phyloP scores from a whole-genome alignment of 2,888 invertebrate species.

The Conus canariensis region DNA sequence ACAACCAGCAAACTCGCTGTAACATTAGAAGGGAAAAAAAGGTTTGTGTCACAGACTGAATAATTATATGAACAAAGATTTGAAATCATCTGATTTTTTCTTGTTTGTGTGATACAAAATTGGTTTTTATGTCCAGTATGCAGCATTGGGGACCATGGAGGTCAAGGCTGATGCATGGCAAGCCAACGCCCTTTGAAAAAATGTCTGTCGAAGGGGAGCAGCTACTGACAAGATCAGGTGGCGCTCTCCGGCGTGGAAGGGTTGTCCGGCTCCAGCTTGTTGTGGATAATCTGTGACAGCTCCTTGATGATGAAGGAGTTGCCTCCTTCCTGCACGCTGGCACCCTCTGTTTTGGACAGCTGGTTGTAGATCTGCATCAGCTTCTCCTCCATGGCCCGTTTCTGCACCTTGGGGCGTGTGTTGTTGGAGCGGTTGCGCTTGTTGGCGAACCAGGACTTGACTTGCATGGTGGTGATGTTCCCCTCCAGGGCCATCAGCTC shows the following conservation, averaged over 20 bases:
- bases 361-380: constrained; percentile 68
- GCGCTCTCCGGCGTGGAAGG: constrained; percentile 13
- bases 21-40: too few relatives aligned
- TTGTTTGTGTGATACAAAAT: too few relatives aligned
- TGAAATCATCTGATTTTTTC: too few relatives aligned
- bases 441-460: constrained; percentile 76
- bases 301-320: constrained; percentile 71
- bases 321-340: constrained; percentile 55
- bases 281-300: constrained; percentile 65
- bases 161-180: too few relatives aligned
- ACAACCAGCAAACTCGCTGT: too few relatives aligned
- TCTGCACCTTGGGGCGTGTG: constrained; percentile 73
- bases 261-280: constrained; percentile 4
- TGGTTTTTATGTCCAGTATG: too few relatives aligned
- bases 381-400: constrained; percentile 66
- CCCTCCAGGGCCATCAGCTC: constrained; percentile 67
- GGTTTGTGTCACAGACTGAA: too few relatives aligned
- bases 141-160: too few relatives aligned
- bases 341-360: constrained; percentile 53
- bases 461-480: constrained; percentile 68
- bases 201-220: too few relatives aligned
- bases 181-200: too few relatives aligned
- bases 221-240: neutral
- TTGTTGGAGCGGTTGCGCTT: constrained; percentile 74
- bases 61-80: too few relatives aligned